Percentiles rank a stretch among this genome's conserved stretches.
These are phyloP conservation scores for Siphlonurus alternatus DNA, from an alignment of 2,888 invertebrate species.

Conservation along the genomic window DNA sequence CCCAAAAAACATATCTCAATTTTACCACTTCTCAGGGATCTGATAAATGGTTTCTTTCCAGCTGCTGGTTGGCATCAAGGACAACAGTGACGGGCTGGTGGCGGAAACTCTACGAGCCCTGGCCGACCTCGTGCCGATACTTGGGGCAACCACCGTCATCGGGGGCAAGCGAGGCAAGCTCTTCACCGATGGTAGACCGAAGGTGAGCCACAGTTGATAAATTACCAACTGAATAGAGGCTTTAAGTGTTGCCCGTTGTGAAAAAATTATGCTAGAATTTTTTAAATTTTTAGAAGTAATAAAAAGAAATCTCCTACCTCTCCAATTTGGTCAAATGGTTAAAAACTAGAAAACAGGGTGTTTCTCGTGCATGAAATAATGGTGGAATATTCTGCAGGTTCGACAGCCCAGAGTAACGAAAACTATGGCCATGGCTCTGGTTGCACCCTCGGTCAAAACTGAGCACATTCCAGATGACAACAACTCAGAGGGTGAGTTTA, in stretches of 20 bases:
- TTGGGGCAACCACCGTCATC: conserved; percentile 72
- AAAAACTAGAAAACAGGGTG: too few relatives aligned
- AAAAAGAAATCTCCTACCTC: not conserved
- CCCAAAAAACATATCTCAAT: too few relatives aligned
- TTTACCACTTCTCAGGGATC: too few relatives aligned
- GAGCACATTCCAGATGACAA: too few relatives aligned
- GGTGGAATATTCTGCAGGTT: not conserved
- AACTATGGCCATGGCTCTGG: not conserved
- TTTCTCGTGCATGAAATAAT: too few relatives aligned
- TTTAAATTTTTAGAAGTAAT: not conserved
- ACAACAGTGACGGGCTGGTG: conserved; percentile 68
- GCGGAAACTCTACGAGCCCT: conserved; percentile 62
- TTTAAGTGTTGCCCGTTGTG: too few relatives aligned
- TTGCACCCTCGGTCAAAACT: too few relatives aligned
- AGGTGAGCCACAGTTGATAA: conserved; percentile 18
- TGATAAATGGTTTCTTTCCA: conserved; percentile 33
- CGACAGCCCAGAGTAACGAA: not conserved
- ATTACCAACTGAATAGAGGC: not conserved
- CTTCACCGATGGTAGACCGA: conserved; percentile 76
- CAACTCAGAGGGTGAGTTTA: too few relatives aligned
- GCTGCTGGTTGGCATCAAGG: conserved; percentile 72
- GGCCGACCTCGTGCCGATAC: conserved; percentile 66
- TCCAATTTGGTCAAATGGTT: not conserved
- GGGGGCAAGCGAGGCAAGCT: conserved; percentile 64
- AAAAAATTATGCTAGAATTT: too few relatives aligned